phyloP scores from a whole-genome alignment of 2,797 vertebrate genomes.

The Pseudopleuronectes americanus region DNA sequence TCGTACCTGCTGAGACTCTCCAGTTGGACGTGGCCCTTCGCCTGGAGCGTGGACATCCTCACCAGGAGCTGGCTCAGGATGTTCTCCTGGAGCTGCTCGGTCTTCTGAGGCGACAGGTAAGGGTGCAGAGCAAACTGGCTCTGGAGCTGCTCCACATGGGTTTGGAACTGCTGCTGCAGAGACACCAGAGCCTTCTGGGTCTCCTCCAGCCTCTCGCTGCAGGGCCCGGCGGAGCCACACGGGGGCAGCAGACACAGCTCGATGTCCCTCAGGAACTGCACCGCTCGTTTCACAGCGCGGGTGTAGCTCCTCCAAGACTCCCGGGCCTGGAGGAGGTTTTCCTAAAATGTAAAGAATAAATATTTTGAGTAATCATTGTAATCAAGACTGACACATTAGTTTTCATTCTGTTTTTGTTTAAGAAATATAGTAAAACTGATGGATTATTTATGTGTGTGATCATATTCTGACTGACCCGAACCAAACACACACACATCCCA shows the following conservation, averaged over 20 bases:
- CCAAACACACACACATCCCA: too few relatives aligned
- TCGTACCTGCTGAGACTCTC: conserved; percentile 76
- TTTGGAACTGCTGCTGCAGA: conserved; percentile 83
- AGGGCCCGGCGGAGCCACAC: conserved; percentile 60
- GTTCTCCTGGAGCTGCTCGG: conserved; percentile 74
- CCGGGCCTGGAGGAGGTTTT: conserved; percentile 74
- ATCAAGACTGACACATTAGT: too few relatives aligned
- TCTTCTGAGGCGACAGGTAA: conserved; percentile 70
- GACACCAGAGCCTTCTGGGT: conserved; percentile 54
- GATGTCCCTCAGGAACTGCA: conserved; percentile 66
- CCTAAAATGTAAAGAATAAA: conserved; percentile 71
- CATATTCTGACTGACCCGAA: too few relatives aligned
- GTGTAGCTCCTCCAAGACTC: conserved; percentile 76
- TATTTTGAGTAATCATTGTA: neutral
- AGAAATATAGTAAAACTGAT: too few relatives aligned
- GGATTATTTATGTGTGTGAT: too few relatives aligned
- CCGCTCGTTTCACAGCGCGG: conserved; percentile 64
- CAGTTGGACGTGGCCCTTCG: conserved; percentile 72
- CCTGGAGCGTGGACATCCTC: conserved; percentile 80
- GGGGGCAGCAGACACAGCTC: conserved; percentile 73
- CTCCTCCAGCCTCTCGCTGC: conserved; percentile 68
- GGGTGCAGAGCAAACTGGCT: conserved; percentile 70
- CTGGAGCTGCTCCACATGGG: conserved; percentile 76
- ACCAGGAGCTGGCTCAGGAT: conserved; percentile 81
- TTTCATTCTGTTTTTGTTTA: too few relatives aligned